phyloP scores from a whole-genome alignment of 2,888 invertebrate species.

The Leptopilina drosophilae region DNA sequence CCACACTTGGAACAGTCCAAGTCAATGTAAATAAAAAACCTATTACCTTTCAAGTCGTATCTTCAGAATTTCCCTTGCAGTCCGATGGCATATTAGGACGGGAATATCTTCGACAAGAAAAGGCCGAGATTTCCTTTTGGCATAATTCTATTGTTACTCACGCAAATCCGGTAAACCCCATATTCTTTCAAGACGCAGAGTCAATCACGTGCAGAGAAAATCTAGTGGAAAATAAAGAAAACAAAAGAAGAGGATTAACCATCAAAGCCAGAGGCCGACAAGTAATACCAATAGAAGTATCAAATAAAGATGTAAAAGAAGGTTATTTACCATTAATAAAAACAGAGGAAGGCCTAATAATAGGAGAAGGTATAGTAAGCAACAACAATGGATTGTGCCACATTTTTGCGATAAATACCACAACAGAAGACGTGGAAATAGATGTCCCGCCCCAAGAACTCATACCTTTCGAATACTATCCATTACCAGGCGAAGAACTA shows the following conservation, averaged over 20 bases:
- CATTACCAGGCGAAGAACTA: not conserved
- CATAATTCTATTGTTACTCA: not conserved
- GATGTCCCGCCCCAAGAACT: not conserved
- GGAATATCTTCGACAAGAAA: not conserved
- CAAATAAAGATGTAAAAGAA: not conserved
- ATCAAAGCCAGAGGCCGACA: not conserved
- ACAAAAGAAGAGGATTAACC: no score
- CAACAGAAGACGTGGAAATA: not conserved
- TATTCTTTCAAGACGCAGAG: not conserved
- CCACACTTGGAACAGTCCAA: not conserved
- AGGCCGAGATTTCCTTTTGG: not conserved
- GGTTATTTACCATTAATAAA: not conserved
- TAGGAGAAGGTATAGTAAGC: not conserved
- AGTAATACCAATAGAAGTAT: not conserved
- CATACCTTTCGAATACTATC: not conserved
- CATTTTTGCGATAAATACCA: not conserved
- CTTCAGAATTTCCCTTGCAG: no score
- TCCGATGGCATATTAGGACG: no score
- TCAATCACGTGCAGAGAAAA: not conserved
- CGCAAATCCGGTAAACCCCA: not conserved
- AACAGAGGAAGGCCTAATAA: not conserved
- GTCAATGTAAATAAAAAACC: no score
- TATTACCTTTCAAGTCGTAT: no score
- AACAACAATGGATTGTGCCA: not conserved
- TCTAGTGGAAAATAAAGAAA: no score